Percentiles rank a stretch among this genome's conserved stretches.
phyloP scores from a whole-genome alignment of 2,888 invertebrate species.

The Caenorhabditis sp. region DNA sequence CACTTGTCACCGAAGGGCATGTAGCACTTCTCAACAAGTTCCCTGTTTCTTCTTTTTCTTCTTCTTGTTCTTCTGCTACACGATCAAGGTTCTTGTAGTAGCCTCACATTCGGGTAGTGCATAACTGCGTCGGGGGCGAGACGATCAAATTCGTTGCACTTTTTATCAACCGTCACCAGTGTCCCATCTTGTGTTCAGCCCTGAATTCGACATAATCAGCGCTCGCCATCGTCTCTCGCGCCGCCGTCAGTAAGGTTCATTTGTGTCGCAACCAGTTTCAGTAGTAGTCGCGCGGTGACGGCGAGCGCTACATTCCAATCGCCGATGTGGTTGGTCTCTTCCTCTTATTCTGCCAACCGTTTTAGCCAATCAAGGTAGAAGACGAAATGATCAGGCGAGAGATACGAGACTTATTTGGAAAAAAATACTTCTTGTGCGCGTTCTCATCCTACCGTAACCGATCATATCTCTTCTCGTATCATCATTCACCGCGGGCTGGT shows the following conservation, averaged over 20 bases:
- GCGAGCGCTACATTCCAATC: slow-evolving; percentile 37
- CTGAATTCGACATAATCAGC: slow-evolving; percentile 20
- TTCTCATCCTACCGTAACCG: slow-evolving; percentile 26
- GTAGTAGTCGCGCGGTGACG: slow-evolving; percentile 15
- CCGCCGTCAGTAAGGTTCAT: slow-evolving; percentile 25
- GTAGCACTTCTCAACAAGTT: slow-evolving; percentile 1
- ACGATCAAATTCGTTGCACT: slow-evolving; percentile 34
- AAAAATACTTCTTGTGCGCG: slow-evolving; percentile 22
- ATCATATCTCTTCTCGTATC: background rate
- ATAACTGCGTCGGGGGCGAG: slow-evolving; percentile 7
- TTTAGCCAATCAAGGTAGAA: slow-evolving; percentile 36
- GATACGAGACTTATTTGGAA: slow-evolving; percentile 7
- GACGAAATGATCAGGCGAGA: slow-evolving; percentile 22
- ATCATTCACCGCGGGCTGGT: too few relatives aligned
- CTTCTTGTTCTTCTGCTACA: too few relatives aligned
- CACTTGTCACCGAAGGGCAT: background rate
- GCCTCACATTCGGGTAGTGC: slow-evolving; percentile 11
- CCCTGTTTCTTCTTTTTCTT: background rate
- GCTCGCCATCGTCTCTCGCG: slow-evolving; percentile 2
- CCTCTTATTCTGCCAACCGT: slow-evolving; percentile 24
- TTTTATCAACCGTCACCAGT: slow-evolving; percentile 19
- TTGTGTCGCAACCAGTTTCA: slow-evolving; percentile 38
- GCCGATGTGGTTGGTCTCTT: slow-evolving; percentile 29
- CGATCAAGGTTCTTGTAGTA: too few relatives aligned
- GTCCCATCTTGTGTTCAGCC: slow-evolving; percentile 24